Percentiles rank a stretch among this genome's conserved stretches.
These are phyloP conservation scores for Aromia moschata DNA, from an alignment of 2,888 invertebrate species.

Conservation along the genomic window DNA sequence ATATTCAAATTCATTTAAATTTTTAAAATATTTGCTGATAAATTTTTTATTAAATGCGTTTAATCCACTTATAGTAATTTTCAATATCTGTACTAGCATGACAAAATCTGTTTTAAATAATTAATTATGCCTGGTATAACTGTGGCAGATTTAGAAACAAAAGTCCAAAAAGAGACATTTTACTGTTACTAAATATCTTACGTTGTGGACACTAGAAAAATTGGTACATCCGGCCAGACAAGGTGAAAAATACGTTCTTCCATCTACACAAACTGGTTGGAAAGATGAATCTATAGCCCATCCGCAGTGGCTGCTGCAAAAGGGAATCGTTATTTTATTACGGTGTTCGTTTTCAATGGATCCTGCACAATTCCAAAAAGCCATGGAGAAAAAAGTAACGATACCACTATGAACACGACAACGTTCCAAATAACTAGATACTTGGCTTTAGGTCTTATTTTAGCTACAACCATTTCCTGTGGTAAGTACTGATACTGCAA, in stretches of 20 bases:
- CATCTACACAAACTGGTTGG: constrained; percentile 71
- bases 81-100: no score
- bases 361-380: constrained; percentile 51
- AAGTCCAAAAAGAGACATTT: no score
- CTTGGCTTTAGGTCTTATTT: constrained; percentile 64
- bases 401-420: constrained; percentile 60
- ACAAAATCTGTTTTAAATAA: no score
- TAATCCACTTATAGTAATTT: no score
- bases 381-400: constrained; percentile 62
- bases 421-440: constrained; percentile 66
- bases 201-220: constrained; percentile 60
- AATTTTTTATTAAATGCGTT: no score
- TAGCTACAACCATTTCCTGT: constrained; percentile 68
- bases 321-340: constrained; percentile 61
- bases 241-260: constrained; percentile 74
- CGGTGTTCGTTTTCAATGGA: constrained; percentile 60
- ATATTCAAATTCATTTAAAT: no score
- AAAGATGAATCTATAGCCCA: constrained; percentile 66
- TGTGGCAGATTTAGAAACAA: no score
- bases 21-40: no score
- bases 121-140: no score
- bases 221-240: constrained; percentile 76
- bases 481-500: constrained; percentile 65
- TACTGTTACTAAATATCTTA: no score
- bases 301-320: constrained; percentile 67